Percentiles rank a stretch among this genome's conserved stretches.
Conservation (phyloP, 2,113 vertebrate species). For the Aldabrachelys gigantea region DNA sequence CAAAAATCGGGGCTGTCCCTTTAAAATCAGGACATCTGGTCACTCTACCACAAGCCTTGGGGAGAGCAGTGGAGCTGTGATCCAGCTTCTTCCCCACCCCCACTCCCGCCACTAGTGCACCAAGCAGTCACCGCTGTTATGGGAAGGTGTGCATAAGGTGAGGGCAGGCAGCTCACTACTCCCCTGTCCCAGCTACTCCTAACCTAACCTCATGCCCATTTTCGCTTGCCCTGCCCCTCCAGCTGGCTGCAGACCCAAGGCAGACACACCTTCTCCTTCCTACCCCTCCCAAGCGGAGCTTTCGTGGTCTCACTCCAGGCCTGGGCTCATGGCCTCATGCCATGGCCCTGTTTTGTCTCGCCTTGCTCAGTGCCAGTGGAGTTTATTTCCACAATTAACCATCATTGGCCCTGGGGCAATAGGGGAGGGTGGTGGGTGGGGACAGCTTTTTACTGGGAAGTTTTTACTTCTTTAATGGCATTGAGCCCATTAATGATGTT, state of each 20-base stretch:
- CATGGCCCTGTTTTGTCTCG: not conserved
- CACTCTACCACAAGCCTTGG: not conserved
- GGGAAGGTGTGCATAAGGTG: not conserved
- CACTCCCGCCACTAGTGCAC: not conserved
- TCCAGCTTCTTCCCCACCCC: not conserved
- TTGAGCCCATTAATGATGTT: conserved; percentile 60
- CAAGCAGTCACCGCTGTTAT: not conserved
- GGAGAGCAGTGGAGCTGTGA: not conserved
- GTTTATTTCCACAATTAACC: conserved; percentile 59
- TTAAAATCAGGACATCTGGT: too few relatives aligned
- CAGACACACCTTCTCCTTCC: not conserved
- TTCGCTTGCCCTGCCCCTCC: not conserved
- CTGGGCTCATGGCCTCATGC: not conserved
- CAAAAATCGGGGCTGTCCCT: too few relatives aligned
- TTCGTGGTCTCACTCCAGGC: too few relatives aligned
- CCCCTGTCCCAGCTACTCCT: not conserved
- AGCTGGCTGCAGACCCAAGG: not conserved
- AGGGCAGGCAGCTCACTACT: not conserved
- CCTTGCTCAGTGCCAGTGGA: not conserved
- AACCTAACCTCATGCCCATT: not conserved
- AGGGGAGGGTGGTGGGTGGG: not conserved
- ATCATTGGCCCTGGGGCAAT: conserved; percentile 12
- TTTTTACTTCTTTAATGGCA: conserved; percentile 72
- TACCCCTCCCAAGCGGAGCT: not conserved
- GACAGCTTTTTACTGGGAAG: conserved; percentile 58